Evolutionary conservation across 2,113 vertebrate species (phyloP).

Genomic region (Eonycteris spelaea): DNA sequence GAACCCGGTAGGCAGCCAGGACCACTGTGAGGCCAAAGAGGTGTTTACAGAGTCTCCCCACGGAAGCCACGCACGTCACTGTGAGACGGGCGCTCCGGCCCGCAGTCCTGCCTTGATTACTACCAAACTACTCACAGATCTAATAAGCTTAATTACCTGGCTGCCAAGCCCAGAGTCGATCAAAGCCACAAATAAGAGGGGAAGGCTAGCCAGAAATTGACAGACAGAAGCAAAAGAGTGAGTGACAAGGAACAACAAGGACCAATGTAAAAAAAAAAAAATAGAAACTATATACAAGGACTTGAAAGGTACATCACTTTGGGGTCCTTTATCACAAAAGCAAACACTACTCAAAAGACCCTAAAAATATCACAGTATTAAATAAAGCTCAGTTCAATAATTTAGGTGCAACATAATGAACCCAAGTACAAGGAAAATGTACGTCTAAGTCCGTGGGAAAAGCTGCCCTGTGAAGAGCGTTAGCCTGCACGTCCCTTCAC

Average conservation of each 20-base stretch:
- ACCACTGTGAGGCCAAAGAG: not conserved
- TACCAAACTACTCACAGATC: not conserved
- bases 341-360: not conserved
- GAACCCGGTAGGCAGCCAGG: slow-evolving; percentile 1
- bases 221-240: not conserved
- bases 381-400: not conserved
- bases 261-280: not conserved
- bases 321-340: slow-evolving; percentile 17
- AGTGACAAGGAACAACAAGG: not conserved
- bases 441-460: not conserved
- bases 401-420: not conserved
- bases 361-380: slow-evolving; percentile 4
- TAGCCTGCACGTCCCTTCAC: not conserved
- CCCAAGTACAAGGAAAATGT: not conserved
- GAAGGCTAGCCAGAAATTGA: not conserved
- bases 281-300: not conserved
- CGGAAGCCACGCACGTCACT: not conserved
- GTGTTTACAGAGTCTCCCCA: not conserved
- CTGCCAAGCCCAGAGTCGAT: slow-evolving; percentile 7
- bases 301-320: not conserved
- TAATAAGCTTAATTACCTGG: slow-evolving; percentile 25
- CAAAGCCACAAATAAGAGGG: not conserved
- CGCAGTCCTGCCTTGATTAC: not conserved
- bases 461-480: not conserved
- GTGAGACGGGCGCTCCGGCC: not conserved